A percentile compares a stretch with the other conserved stretches of the same genome.
These are phyloP conservation scores for Mesorhabditis sp. DNA, from an alignment of 2,888 invertebrate species.

Conservation along the genomic window DNA sequence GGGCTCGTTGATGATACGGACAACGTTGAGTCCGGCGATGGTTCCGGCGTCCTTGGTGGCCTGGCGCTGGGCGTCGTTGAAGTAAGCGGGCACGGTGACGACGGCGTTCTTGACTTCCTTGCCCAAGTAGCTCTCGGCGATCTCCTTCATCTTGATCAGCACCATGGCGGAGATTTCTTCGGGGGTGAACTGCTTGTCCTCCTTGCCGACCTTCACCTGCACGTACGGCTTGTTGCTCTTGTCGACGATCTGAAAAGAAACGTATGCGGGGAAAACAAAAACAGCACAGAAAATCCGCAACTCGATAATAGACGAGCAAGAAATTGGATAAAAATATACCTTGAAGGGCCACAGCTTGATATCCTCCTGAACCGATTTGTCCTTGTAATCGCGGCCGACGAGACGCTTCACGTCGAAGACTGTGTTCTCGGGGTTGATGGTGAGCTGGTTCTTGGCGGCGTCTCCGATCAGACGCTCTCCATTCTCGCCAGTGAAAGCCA, in stretches of 20 bases:
- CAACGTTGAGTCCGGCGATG: slow-evolving; percentile 72
- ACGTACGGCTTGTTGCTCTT: slow-evolving; percentile 93
- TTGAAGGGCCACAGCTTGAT: slow-evolving; percentile 96
- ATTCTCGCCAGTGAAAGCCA: slow-evolving; percentile 53
- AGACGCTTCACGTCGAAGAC: slow-evolving; percentile 97
- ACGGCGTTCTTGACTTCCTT: slow-evolving; percentile 82
- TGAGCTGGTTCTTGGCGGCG: slow-evolving; percentile 97
- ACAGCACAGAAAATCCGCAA: too few relatives aligned
- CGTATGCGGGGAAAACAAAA: background rate
- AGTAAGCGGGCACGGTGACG: slow-evolving; percentile 93
- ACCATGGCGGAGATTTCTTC: slow-evolving; percentile 99
- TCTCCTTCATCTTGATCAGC: slow-evolving; percentile 57
- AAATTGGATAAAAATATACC: slow-evolving; percentile 23
- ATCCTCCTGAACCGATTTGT: slow-evolving; percentile 85
- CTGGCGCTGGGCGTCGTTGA: slow-evolving; percentile 74
- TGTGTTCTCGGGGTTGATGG: slow-evolving; percentile 97
- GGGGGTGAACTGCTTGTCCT: slow-evolving; percentile 82
- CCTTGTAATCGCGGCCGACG: slow-evolving; percentile 91
- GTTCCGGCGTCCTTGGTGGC: slow-evolving; percentile 79
- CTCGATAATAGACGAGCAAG: background rate
- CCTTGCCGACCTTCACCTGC: slow-evolving; percentile 76
- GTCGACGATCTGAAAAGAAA: slow-evolving; percentile 68
- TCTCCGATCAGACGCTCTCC: slow-evolving; percentile 72
- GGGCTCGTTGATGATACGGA: slow-evolving; percentile 81
- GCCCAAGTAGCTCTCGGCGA: slow-evolving; percentile 56